Percentiles rank a stretch among this genome's conserved stretches.
phyloP scores from a whole-genome alignment of 2,888 invertebrate genomes.

The Drosophila atripex region DNA sequence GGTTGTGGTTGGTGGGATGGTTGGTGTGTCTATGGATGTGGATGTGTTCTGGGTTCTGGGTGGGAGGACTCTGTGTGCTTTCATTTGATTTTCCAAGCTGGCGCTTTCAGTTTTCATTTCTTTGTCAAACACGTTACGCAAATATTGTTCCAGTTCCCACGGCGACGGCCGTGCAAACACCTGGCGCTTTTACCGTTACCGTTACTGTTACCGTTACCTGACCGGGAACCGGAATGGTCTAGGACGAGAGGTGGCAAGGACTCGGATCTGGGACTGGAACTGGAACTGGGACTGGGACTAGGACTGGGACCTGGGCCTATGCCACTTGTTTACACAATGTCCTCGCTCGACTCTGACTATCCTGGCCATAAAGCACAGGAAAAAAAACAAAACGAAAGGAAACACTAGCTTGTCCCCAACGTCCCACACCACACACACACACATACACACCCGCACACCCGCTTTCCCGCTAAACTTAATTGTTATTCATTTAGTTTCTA shows the following conservation, averaged over 20 bases:
- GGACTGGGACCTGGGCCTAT: conserved; percentile 26
- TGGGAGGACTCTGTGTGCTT: conserved; percentile 39
- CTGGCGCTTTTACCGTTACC: conserved; percentile 51
- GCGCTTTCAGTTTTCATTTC: conserved; percentile 78
- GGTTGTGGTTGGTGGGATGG: conserved; percentile 21
- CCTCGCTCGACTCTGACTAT: conserved; percentile 27
- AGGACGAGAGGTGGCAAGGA: not conserved
- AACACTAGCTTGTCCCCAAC: not conserved
- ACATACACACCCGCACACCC: no score
- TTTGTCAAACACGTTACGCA: conserved; percentile 80
- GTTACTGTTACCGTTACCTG: conserved; percentile 39
- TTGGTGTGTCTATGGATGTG: not conserved
- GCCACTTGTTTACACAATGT: conserved; percentile 28
- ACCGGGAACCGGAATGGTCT: conserved; percentile 26
- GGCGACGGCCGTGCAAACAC: conserved; percentile 71
- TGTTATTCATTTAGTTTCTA: conserved; percentile 1
- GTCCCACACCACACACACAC: no score
- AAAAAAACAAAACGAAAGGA: not conserved
- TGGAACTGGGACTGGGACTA: not conserved
- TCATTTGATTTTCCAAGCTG: conserved; percentile 78
- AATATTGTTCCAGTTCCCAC: conserved; percentile 79
- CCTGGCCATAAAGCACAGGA: not conserved
- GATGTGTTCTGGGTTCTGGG: not conserved
- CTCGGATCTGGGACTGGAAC: no score
- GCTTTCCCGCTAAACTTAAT: not conserved